These are phyloP conservation scores for Drosophila persimilis DNA, from an alignment of 1,140 invertebrate species.

Conservation along the genomic window DNA sequence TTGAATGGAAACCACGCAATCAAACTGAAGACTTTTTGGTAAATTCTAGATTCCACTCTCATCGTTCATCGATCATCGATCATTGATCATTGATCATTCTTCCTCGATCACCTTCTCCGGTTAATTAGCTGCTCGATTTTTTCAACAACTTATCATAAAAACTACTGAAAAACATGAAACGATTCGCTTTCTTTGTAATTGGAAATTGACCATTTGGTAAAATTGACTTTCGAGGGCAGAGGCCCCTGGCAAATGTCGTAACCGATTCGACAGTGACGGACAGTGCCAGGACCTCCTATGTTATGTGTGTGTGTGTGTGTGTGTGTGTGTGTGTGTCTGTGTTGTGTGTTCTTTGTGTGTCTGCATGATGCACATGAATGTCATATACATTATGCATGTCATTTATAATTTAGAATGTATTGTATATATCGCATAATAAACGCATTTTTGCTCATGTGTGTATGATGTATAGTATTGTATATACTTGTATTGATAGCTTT, in stretches of 20 bases:
- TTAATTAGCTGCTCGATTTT: constrained; percentile 56
- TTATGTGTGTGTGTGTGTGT: constrained; percentile 36
- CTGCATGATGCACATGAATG: constrained; percentile 63
- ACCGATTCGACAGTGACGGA: constrained; percentile 43
- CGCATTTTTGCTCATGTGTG: constrained; percentile 54
- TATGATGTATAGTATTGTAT: constrained; percentile 35
- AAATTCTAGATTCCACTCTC: constrained; percentile 57
- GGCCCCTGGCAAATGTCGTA: constrained; percentile 20
- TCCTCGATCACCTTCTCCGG: constrained; percentile 4
- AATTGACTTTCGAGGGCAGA: constrained; percentile 67
- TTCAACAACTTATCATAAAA: constrained; percentile 71
- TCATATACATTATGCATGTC: constrained; percentile 73
- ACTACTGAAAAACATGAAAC: constrained; percentile 66
- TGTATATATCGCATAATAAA: constrained; percentile 66
- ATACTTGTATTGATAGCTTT: constrained; percentile 55
- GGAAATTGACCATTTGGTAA: constrained; percentile 68
- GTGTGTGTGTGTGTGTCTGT: constrained; percentile 29
- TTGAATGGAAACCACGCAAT: constrained; percentile 71
- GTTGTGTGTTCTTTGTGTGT: constrained; percentile 25
- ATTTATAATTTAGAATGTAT: constrained; percentile 56
- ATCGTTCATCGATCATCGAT: neutral
- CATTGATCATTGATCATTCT: too few relatives aligned
- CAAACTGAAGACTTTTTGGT: constrained; percentile 68
- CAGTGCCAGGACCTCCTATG: constrained; percentile 42
- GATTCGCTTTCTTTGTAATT: constrained; percentile 44